Base-by-base conservation (phyloP, 35 echinoderm and acorn worm genomes). In the Anneissia japonica region DNA sequence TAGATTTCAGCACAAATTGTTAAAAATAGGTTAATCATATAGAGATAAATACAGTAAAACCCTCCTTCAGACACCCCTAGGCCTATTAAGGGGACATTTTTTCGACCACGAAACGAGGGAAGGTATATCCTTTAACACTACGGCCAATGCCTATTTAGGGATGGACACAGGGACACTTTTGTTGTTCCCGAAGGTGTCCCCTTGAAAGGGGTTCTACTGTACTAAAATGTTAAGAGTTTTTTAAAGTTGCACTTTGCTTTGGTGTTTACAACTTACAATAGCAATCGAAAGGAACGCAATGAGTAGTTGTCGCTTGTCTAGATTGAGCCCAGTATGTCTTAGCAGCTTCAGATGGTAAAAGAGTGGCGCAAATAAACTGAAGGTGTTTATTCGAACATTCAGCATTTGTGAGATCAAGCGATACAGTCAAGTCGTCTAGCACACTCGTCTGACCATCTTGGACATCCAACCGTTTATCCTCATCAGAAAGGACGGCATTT, bases 261-360 rank as follows among this genome's bases (percentile, higher is more conserved):
- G n/a, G n/a, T n/a, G n/a, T n/a, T n/a, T n/a, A 14, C 13, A 35
- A 84, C 82, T 84, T 55, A 84, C 82, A 55, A 17, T 72, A 46
- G 38, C 82, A 84, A 72, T 46, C 46, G 13, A 84, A 46, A 5
- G 46, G 51, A 36, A 72, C 28, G 19, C 82, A 84, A 14, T 46
- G 32, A 3, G 82, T 84, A 1, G 73, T 72, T 32, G 35, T 72
- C 3, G 82, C 82, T 21, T 39, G 30, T n/a, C 46, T 72, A 11
- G 82, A 84, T n/a, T 84, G 82, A 23, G 82, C 45, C 82, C 82
- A 84, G 16, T 84, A 72, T n/a, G 32, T 84, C 29, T 84, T 55
- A 36, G 82, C 82, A 55, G 82, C 82, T 37, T 32, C 37, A 32
- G 82, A 84, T 31, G 82, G 82, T 30, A 84, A 46, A 46, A 84